Conservation (phyloP, 2,888 invertebrate genomes). For the Augiades crinisus region DNA sequence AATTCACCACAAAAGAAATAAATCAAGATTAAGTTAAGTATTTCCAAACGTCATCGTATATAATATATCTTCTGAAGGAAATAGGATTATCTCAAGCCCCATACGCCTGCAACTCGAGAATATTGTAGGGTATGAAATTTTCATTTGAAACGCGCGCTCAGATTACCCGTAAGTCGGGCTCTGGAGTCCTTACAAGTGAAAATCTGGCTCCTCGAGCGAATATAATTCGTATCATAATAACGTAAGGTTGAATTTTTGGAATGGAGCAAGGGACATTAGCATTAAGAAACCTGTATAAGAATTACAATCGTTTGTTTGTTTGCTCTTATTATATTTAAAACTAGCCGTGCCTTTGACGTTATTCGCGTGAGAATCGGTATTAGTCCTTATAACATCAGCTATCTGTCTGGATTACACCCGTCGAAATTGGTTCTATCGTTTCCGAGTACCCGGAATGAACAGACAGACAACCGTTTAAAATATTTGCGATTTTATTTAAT, state of each 20-base stretch:
- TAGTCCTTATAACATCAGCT: too few species aligned
- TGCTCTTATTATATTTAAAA: too few species aligned
- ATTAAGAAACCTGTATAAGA: too few species aligned
- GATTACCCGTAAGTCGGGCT: conserved; percentile 26
- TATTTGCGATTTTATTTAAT: too few species aligned
- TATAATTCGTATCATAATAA: background rate
- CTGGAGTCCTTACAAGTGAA: conserved; percentile 23
- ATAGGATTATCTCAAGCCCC: conserved; percentile 26
- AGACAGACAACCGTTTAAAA: too few species aligned
- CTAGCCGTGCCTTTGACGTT: too few species aligned
- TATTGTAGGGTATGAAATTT: conserved; percentile 26
- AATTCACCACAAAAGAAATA: conserved; percentile 1
- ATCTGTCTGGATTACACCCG: too few species aligned
- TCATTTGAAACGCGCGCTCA: conserved; percentile 27
- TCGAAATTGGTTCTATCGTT: too few species aligned
- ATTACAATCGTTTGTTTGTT: too few species aligned
- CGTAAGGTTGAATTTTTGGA: background rate
- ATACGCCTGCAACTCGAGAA: conserved; percentile 25
- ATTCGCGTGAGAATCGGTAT: too few species aligned
- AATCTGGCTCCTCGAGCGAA: conserved; percentile 13
- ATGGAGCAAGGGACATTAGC: too few species aligned
- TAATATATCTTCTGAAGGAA: conserved; percentile 24
- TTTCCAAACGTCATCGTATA: conserved; percentile 24
- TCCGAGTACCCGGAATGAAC: too few species aligned
- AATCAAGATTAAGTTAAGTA: conserved; percentile 16